phyloP scores from a whole-genome alignment of 2,113 vertebrate species.

The Anoura caudifer region DNA sequence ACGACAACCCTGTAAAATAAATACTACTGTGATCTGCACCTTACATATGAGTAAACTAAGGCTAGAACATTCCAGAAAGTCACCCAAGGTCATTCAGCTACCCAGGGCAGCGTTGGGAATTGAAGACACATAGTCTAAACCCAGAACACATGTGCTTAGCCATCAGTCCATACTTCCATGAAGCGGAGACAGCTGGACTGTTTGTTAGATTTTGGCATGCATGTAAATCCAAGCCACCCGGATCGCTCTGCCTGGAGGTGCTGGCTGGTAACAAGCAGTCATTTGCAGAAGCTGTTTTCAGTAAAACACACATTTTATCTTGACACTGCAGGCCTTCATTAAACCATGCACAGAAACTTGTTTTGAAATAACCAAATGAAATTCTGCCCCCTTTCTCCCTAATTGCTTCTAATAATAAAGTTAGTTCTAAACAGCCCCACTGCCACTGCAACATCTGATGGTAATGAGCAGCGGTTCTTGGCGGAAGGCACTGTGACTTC shows the following conservation, averaged over 20 bases:
- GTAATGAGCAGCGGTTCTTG: conserved; percentile 65
- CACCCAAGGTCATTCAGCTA: neutral
- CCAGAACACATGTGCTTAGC: neutral
- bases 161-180: neutral
- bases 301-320: conserved; percentile 79
- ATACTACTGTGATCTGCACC: neutral
- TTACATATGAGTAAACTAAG: neutral
- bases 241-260: conserved; percentile 15
- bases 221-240: conserved; percentile 51
- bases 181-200: conserved; percentile 42
- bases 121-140: neutral
- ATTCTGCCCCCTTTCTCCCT: conserved; percentile 70
- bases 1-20: neutral
- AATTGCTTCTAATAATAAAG: conserved; percentile 80
- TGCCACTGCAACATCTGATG: conserved; percentile 49
- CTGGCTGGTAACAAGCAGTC: conserved; percentile 63
- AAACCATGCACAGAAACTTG: conserved; percentile 69
- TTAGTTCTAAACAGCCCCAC: conserved; percentile 61
- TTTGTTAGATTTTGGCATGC: neutral
- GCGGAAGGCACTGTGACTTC: conserved; percentile 71
- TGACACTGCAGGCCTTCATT: conserved; percentile 73
- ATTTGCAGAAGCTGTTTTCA: conserved; percentile 72
- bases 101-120: neutral
- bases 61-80: neutral
- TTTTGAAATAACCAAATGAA: conserved; percentile 80